These are phyloP conservation scores for Trematocara nigrifrons DNA, from an alignment of 2,113 vertebrate species.

Conservation along the genomic window DNA sequence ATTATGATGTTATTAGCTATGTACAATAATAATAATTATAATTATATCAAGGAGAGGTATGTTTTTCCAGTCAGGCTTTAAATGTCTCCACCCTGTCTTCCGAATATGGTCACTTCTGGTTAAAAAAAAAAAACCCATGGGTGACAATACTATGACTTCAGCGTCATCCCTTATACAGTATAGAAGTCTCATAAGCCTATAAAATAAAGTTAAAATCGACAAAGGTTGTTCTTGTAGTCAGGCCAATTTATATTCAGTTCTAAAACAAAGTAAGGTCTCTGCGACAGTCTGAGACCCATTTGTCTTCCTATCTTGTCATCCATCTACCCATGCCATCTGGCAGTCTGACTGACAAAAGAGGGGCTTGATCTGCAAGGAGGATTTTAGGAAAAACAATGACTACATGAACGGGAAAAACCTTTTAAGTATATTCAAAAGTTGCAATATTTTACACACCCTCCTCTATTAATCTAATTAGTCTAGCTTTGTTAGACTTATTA, in stretches of 20 bases:
- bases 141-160: not conserved
- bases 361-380: not conserved
- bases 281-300: not conserved
- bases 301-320: not conserved
- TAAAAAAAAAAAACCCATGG: accelerated
- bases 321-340: not conserved
- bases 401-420: not conserved
- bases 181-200: not conserved
- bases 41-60: not conserved
- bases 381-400: not conserved
- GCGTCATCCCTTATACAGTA: not conserved
- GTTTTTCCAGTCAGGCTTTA: not conserved
- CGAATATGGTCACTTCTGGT: not conserved
- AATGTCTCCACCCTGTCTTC: not conserved
- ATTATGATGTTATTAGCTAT: not conserved
- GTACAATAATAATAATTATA: not conserved
- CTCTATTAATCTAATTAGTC: not conserved
- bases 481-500: not conserved
- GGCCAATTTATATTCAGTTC: not conserved
- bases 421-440: not conserved
- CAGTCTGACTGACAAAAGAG: not conserved
- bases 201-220: not conserved
- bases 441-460: not conserved
- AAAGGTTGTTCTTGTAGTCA: not conserved
- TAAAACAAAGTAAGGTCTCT: not conserved